Evolutionary conservation across 2,888 invertebrate genomes (phyloP).

Genomic region (Epistrophella euchroma): DNA sequence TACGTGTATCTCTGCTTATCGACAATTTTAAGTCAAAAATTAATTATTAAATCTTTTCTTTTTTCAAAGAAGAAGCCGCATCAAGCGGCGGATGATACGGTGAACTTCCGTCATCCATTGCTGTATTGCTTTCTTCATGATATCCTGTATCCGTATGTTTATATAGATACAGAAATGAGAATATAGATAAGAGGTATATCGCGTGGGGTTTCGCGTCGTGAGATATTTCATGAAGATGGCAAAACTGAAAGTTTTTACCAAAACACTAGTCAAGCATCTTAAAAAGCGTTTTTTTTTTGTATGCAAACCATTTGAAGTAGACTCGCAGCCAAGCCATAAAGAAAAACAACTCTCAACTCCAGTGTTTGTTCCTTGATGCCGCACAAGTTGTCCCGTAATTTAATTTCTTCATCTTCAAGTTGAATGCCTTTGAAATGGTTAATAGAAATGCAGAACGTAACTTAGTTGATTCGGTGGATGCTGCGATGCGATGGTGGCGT

Average conservation of each 20-base stretch:
- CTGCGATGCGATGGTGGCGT: too few relatives aligned
- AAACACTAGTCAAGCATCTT: constrained; percentile 16
- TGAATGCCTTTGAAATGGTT: constrained; percentile 73
- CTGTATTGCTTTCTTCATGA: neutral
- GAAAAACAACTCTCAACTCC: constrained; percentile 4
- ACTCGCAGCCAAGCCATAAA: constrained; percentile 1
- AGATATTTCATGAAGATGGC: neutral
- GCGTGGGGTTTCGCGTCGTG: neutral
- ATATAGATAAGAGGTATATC: neutral
- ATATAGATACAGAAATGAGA: neutral
- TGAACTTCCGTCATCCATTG: constrained; percentile 3
- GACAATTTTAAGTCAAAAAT: constrained; percentile 41
- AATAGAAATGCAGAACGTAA: constrained; percentile 65
- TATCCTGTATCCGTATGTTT: neutral
- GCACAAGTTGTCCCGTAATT: constrained; percentile 73
- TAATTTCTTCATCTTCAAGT: constrained; percentile 72
- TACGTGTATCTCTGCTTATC: constrained; percentile 37
- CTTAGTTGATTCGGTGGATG: neutral
- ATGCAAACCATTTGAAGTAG: constrained; percentile 31
- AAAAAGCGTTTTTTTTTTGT: neutral
- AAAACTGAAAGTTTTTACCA: constrained; percentile 13
- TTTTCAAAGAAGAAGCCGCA: constrained; percentile 20
- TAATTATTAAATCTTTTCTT: constrained; percentile 58
- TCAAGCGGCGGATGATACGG: neutral
- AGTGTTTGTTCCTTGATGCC: constrained; percentile 44